Evolutionary conservation across 2,797 vertebrate species (phyloP).

Genomic region (Syndactyla subalaris): DNA sequence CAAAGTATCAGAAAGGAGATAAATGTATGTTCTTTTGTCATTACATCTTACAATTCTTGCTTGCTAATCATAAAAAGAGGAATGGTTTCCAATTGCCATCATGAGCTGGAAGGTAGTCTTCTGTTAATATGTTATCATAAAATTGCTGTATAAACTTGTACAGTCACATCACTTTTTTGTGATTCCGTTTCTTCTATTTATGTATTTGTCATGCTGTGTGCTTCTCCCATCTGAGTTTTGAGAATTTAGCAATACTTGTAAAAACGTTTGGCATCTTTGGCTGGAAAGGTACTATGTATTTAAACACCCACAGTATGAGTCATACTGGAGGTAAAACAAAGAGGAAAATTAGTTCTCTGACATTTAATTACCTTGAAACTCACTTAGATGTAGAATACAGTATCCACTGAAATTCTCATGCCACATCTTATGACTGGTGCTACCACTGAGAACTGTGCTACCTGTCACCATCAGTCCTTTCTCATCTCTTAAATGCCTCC

Average conservation of each 20-base stretch:
- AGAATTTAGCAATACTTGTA: background rate
- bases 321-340: background rate
- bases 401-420: background rate
- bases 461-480: background rate
- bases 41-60: background rate
- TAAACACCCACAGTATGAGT: background rate
- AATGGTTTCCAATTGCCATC: background rate
- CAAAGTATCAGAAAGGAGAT: background rate
- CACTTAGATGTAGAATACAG: background rate
- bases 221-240: background rate
- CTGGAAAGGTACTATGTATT: background rate
- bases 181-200: background rate
- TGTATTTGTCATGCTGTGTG: background rate
- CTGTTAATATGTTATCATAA: background rate
- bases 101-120: background rate
- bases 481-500: background rate
- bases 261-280: background rate
- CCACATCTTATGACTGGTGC: background rate
- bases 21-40: background rate
- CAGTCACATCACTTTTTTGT: background rate
- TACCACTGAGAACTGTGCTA: background rate
- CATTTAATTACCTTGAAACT: background rate
- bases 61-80: background rate
- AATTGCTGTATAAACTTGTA: background rate
- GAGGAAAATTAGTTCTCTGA: background rate